A percentile compares a stretch with the other conserved stretches of the same genome.
Conservation (phyloP, 2,797 vertebrate genomes). For the Malacoctenus gilli region DNA sequence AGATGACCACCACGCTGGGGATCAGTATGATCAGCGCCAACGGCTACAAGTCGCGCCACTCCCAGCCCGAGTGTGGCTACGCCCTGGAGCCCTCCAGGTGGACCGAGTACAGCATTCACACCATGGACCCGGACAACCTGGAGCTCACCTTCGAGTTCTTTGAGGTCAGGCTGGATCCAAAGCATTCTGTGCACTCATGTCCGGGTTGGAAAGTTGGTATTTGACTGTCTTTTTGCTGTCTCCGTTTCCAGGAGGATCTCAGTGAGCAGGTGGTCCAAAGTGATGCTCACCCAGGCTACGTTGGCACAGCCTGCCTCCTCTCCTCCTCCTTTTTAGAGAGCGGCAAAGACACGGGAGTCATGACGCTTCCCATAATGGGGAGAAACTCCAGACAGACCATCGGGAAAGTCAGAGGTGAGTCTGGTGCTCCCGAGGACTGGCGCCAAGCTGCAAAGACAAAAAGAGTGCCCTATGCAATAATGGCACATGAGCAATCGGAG, state of each 20-base stretch:
- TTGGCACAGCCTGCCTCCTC: slow-evolving; percentile 92
- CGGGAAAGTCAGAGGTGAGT: slow-evolving; percentile 94
- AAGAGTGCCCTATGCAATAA: neutral
- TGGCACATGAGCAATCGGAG: fast-evolving
- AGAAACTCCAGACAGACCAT: slow-evolving; percentile 92
- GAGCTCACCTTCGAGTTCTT: slow-evolving; percentile 98
- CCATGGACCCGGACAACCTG: slow-evolving; percentile 96
- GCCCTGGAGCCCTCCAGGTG: slow-evolving; percentile 87
- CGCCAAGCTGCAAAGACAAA: too few species aligned
- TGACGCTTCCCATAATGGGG: slow-evolving; percentile 95
- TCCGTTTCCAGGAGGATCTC: slow-evolving; percentile 90
- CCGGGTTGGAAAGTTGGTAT: too few species aligned
- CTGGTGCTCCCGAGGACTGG: too few species aligned
- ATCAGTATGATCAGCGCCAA: slow-evolving; percentile 89
- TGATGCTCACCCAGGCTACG: slow-evolving; percentile 87
- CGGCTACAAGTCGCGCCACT: slow-evolving; percentile 90
- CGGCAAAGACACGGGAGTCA: slow-evolving; percentile 87
- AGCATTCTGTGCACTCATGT: neutral
- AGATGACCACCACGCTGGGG: slow-evolving; percentile 89
- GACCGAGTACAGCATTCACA: slow-evolving; percentile 96
- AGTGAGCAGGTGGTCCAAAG: slow-evolving; percentile 89
- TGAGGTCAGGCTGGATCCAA: slow-evolving; percentile 80
- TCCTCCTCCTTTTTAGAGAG: slow-evolving; percentile 90
- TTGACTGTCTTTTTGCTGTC: too few species aligned
- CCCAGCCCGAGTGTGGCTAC: slow-evolving; percentile 95